A percentile compares a stretch with the other conserved stretches of the same genome.
These are phyloP conservation scores for Polypedilum pembai DNA, from an alignment of 1,140 invertebrate genomes.

Conservation along the genomic window DNA sequence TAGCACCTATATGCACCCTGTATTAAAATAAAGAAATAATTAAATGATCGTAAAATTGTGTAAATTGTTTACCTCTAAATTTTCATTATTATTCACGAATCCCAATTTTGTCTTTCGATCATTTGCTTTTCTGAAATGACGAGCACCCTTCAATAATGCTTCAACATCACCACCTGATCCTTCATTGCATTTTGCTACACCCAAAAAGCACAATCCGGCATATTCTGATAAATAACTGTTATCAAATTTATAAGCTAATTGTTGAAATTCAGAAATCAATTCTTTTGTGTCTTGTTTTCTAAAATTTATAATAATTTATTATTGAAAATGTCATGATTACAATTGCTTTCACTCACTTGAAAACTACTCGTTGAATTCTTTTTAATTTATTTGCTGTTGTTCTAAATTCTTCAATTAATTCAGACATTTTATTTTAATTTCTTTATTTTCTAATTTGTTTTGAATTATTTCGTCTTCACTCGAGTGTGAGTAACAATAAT, in stretches of 20 bases:
- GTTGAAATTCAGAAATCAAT: slow-evolving; percentile 39
- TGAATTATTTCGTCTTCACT: not conserved
- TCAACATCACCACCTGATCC: slow-evolving; percentile 36
- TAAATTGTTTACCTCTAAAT: slow-evolving; percentile 32
- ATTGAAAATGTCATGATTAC: not conserved
- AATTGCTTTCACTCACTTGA: slow-evolving; percentile 36
- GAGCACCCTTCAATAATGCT: slow-evolving; percentile 38
- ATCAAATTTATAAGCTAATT: slow-evolving; percentile 39
- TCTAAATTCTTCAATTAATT: slow-evolving; percentile 39
- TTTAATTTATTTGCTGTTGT: slow-evolving; percentile 40
- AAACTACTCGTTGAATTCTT: slow-evolving; percentile 40
- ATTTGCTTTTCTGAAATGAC: slow-evolving; percentile 36
- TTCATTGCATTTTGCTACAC: slow-evolving; percentile 40
- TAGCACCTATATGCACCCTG: slow-evolving; percentile 39
- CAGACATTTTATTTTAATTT: not conserved
- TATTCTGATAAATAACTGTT: slow-evolving; percentile 40
- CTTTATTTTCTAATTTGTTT: not conserved
- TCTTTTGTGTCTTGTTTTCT: slow-evolving; percentile 41
- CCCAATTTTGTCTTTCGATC: slow-evolving; percentile 34
- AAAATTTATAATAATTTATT: not conserved
- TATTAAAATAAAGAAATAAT: not conserved
- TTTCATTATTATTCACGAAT: slow-evolving; percentile 34
- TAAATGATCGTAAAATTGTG: not conserved
- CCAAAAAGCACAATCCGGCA: slow-evolving; percentile 41
- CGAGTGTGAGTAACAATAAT: not conserved